Base-by-base conservation (phyloP, 2,113 vertebrate genomes). In the Pimephales promelas region DNA sequence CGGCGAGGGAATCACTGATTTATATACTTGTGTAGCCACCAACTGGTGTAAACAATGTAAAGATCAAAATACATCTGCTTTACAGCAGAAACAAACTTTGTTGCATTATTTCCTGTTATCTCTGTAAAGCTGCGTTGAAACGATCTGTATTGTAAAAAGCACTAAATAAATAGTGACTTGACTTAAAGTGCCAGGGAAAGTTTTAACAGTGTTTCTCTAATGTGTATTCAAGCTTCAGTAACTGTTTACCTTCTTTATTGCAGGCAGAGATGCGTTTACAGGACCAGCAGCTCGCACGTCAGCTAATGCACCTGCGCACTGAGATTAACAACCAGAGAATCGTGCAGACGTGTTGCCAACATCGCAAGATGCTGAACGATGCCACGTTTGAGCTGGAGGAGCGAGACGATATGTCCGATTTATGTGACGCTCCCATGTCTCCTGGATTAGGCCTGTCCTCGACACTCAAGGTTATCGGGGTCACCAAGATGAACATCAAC, bases 401-500 rank as follows among this genome's bases (percentile, higher is more conserved):
- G 91, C 91, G 95, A 0, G 97, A 97, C 0, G 97, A 99, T 93
- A 93, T 99, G 47, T 94, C 97, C 0, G 97, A 98, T 89, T 94
- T 97, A 88, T 99, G 96, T 0, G 98, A 99, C 75, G 96, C 95
- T 59, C 98, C 97, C 0, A 92, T 97, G 1, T 92, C 95, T 1
- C 94, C 94, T 26, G 95, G 95, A 86, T 97, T 97, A 89, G 95
- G 97, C 82, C 96, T 99, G 45, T 99, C 97, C 1, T 92, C 96
- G 0, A 96, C 97, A 0, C 97, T 99, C 68, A 96, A 96, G 89
- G 97, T 99, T 87, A 98, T 99, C 0, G 98, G 98, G 0, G 97
- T 99, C 91, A 99, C 98, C 82, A 99, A 99, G 93, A 99, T 99
- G 98, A 99, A 99, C 92, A 97, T 99, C 90, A 98, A 97, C 91